phyloP scores from a whole-genome alignment of 1,140 invertebrate species.

The Ceratitis capitata region DNA sequence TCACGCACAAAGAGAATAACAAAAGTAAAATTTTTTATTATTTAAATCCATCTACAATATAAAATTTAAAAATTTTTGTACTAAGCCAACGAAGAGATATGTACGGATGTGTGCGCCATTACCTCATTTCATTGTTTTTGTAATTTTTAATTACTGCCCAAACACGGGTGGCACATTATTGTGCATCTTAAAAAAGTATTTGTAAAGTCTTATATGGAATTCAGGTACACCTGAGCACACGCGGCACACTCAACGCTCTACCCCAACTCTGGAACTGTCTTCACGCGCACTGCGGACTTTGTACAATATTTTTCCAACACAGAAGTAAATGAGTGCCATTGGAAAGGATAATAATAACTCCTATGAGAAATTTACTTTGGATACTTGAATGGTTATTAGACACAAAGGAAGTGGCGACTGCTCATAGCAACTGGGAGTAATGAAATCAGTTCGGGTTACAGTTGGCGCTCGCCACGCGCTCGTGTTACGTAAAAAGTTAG shows the following conservation, averaged over 20 bases:
- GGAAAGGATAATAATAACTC: constrained; percentile 3
- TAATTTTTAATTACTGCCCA: constrained; percentile 27
- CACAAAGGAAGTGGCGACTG: neutral
- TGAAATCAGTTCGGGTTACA: constrained; percentile 2
- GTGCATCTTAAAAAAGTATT: constrained; percentile 14
- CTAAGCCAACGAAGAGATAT: neutral
- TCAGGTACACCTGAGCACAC: constrained; percentile 25
- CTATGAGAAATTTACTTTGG: constrained; percentile 19
- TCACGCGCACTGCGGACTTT: too few relatives aligned
- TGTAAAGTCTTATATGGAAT: constrained; percentile 23
- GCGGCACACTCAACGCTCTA: neutral
- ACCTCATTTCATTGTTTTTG: neutral
- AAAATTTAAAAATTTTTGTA: neutral
- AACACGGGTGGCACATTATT: neutral
- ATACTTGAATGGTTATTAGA: constrained; percentile 23
- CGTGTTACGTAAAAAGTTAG: neutral
- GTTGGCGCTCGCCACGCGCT: neutral
- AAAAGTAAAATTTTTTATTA: too few relatives aligned
- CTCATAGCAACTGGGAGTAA: neutral
- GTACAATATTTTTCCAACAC: neutral
- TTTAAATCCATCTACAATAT: neutral
- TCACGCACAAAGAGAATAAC: neutral
- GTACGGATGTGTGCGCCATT: too few relatives aligned
- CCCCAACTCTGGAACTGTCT: neutral
- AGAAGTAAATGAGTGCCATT: neutral